phyloP scores from a whole-genome alignment of 2,113 vertebrate species.

The Apaloderma vittatum region DNA sequence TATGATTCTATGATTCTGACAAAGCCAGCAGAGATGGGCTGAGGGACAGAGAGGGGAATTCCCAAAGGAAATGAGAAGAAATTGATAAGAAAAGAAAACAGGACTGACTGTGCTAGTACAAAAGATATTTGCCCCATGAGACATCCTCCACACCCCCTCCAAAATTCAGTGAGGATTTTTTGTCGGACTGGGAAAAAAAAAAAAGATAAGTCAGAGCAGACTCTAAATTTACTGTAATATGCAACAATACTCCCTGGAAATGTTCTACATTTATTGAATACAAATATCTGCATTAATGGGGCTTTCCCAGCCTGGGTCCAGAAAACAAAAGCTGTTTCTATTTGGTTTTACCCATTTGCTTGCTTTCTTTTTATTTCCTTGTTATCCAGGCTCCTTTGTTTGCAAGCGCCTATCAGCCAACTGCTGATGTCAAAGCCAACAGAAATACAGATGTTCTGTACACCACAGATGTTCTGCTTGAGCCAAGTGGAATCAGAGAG shows the following conservation, averaged over 20 bases:
- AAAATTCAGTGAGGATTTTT: neutral
- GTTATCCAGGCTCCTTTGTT: conserved; percentile 3
- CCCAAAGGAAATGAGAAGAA: neutral
- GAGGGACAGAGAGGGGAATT: neutral
- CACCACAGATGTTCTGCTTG: neutral
- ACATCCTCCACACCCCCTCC: neutral
- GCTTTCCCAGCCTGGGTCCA: neutral
- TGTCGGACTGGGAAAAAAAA: neutral
- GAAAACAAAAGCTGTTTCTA: conserved; percentile 28
- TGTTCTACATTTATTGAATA: neutral
- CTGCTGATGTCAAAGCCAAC: conserved; percentile 16
- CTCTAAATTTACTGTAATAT: neutral
- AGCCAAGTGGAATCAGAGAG: neutral
- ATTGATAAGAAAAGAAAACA: neutral
- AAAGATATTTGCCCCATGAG: neutral
- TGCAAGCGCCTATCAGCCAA: neutral
- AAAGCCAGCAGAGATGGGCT: neutral
- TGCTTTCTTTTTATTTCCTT: neutral
- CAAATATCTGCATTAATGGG: neutral
- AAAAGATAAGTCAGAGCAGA: neutral
- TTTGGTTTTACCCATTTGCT: neutral
- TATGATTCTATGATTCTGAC: neutral
- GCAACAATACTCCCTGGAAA: neutral
- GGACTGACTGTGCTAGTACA: neutral
- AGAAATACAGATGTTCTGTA: conserved; percentile 1